Conservation (phyloP, 2,113 vertebrate genomes). For the Psittacus erithacus region DNA sequence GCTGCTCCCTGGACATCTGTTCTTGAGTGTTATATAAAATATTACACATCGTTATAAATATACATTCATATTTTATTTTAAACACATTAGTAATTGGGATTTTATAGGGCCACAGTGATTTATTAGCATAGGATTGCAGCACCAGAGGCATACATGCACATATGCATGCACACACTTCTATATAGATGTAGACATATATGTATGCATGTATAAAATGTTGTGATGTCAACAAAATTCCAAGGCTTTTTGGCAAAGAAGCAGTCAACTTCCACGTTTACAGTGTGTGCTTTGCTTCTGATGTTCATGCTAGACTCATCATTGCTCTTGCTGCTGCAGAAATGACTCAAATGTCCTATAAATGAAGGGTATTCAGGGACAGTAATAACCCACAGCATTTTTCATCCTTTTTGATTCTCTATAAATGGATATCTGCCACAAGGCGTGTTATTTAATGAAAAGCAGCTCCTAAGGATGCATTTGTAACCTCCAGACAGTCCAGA, state of each 20-base stretch:
- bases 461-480: not conserved
- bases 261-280: not conserved
- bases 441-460: not conserved
- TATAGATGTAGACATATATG: not conserved
- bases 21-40: slow-evolving; percentile 59
- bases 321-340: not conserved
- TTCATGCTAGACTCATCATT: not conserved
- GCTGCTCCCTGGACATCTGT: slow-evolving; percentile 63
- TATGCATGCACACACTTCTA: not conserved
- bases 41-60: slow-evolving; percentile 47
- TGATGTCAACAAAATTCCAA: not conserved
- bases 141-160: not conserved
- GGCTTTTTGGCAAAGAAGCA: not conserved
- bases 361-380: not conserved
- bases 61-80: slow-evolving; percentile 49
- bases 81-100: slow-evolving; percentile 40
- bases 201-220: not conserved
- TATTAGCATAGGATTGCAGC: not conserved
- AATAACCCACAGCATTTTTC: not conserved
- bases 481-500: not conserved
- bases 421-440: not conserved
- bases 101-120: slow-evolving; percentile 18
- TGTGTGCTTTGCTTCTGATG: not conserved
- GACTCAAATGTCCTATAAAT: not conserved
- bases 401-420: not conserved